Evolutionary conservation across 2,113 vertebrate genomes (phyloP).

Genomic region (Hippolais icterina): DNA sequence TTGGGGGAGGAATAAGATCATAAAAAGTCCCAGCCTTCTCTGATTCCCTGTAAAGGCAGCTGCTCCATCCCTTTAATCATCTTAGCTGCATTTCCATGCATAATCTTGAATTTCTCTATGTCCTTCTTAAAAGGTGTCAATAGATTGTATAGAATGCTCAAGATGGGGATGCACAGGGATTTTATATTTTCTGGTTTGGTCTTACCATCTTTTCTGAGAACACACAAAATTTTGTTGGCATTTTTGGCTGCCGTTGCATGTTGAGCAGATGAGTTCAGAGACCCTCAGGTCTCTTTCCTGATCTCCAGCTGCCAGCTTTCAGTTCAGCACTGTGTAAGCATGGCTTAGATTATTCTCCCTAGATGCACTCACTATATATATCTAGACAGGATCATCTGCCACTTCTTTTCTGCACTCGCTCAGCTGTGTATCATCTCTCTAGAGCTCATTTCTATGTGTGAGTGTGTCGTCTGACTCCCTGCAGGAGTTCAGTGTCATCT

Average conservation of each 20-base stretch:
- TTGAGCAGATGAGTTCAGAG: not conserved
- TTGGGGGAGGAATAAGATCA: not conserved
- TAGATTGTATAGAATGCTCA: not conserved
- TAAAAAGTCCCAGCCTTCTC: not conserved
- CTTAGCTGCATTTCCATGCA: not conserved
- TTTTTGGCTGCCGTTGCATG: not conserved
- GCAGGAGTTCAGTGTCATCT: not conserved
- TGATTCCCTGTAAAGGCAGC: not conserved
- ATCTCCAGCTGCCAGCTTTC: not conserved
- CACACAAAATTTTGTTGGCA: not conserved
- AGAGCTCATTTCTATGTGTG: not conserved
- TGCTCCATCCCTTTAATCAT: not conserved
- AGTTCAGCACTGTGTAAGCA: not conserved
- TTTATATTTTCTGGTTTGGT: not conserved
- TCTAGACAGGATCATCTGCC: not conserved
- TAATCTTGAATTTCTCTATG: not conserved
- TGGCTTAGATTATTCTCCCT: not conserved
- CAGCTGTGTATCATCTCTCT: not conserved
- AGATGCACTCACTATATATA: not conserved
- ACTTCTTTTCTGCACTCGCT: rapidly evolving
- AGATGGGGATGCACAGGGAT: not conserved
- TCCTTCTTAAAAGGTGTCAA: not conserved
- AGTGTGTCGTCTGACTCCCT: not conserved
- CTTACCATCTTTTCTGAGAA: not conserved
- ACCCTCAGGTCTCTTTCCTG: not conserved